phyloP scores from a whole-genome alignment of 2,113 vertebrate genomes.

The Haliaeetus leucogaster region DNA sequence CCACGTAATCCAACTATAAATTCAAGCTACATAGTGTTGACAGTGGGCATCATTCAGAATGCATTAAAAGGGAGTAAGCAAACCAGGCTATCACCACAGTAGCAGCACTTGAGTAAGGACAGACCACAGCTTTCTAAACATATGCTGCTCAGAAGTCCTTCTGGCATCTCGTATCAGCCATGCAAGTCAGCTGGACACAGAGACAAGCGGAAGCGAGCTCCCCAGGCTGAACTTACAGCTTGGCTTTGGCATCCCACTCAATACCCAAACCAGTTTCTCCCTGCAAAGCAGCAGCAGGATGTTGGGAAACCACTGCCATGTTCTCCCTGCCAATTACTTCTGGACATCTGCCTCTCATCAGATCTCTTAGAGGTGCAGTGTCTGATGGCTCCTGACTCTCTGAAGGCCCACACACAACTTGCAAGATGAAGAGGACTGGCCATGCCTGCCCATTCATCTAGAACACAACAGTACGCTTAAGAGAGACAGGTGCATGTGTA shows the following conservation, averaged over 20 bases:
- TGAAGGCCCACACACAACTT: not conserved
- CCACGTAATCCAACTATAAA: not conserved
- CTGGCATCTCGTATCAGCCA: not conserved
- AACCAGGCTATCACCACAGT: not conserved
- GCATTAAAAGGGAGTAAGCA: not conserved
- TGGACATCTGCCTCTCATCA: not conserved
- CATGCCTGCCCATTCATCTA: not conserved
- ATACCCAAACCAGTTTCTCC: not conserved
- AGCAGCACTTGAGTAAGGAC: not conserved
- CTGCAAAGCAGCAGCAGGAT: not conserved
- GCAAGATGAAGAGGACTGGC: not conserved
- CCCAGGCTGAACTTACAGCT: not conserved
- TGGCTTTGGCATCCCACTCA: not conserved
- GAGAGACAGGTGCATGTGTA: rapidly evolving
- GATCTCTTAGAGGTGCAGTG: not conserved
- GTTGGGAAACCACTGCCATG: not conserved
- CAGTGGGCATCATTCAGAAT: not conserved
- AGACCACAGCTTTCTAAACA: not conserved
- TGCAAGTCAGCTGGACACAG: not conserved
- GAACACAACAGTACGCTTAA: not conserved
- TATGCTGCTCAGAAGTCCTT: not conserved
- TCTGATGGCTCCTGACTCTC: not conserved
- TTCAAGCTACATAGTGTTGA: not conserved
- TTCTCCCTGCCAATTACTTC: not conserved
- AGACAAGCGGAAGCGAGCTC: not conserved